Evolutionary conservation across 2,888 invertebrate genomes (phyloP), one percentile per base, ranked within the genome.

Genomic region (Apodemia mormo): DNA sequence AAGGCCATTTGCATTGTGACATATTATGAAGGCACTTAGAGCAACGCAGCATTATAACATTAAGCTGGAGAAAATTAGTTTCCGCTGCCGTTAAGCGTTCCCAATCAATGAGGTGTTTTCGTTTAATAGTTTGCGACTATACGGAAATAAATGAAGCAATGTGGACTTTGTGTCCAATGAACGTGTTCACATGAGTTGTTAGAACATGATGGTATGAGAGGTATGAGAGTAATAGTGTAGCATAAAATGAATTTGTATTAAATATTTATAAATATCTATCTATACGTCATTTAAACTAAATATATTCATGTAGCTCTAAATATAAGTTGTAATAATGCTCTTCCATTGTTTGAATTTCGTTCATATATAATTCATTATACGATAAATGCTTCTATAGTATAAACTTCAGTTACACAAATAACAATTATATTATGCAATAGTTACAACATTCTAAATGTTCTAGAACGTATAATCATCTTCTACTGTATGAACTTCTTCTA

Each of bases 401-500:
- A 70, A 68, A 70, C 64, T 70, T 49, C 65, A 65, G 33, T 68
- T 40, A 66, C 66, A 65, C 68, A 52, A 61, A 67, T 67, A 68
- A 68, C 71, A 74, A 14, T 68, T 68, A 75, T 61, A 14, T 68
- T 72, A 71, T 71, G 67, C 73, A 71, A 69, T 73, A 66, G 71
- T 71, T 74, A 72, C 69, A 69, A 65, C 67, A 70, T 75, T 73
- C 75, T 77, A 75, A 52, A 72, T 45, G 40, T 75, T 70, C 70
- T 76, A 78, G 74, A 75, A 78, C 85, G 86, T 74, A 67, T 75
- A 72, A 70, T 73, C 81, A 84, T 83, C 79, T 82, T 81, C 84
- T 84, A 76, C 90, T 89, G 90, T 75, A 77, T 81, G 85, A 77
- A 83, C 84, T 76, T 87, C 77, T 76, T 82, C 91, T 92, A 92